Percentiles rank a stretch among this genome's conserved stretches.
phyloP scores from a whole-genome alignment of 2,113 vertebrate species.

The Lucifuga dentata region DNA sequence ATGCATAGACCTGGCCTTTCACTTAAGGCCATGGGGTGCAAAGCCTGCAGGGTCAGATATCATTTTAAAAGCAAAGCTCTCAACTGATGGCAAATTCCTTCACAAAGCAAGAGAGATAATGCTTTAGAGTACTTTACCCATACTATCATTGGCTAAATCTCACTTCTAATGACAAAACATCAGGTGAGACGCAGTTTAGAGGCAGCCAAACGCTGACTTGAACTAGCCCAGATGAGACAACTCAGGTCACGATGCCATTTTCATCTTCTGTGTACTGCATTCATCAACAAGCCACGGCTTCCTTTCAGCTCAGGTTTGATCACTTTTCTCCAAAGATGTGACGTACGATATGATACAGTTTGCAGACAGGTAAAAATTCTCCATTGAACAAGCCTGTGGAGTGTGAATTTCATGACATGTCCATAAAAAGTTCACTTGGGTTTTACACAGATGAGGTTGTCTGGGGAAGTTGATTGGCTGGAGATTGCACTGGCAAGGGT shows the following conservation, averaged over 20 bases:
- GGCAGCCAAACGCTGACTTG: conserved; percentile 17
- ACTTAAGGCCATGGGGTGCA: conserved; percentile 60
- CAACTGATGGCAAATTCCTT: conserved; percentile 65
- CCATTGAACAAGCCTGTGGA: conserved; percentile 42
- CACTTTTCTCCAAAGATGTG: conserved; percentile 9
- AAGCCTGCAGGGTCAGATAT: conserved; percentile 53
- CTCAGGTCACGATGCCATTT: not conserved
- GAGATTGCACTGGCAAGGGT: conserved; percentile 77
- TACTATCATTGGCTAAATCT: conserved; percentile 39
- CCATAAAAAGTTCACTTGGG: conserved; percentile 63
- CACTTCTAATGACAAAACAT: conserved; percentile 49
- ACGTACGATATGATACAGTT: conserved; percentile 22
- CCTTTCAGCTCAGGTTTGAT: not conserved
- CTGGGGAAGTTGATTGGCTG: conserved; percentile 73
- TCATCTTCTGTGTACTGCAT: not conserved
- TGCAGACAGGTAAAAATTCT: conserved; percentile 44
- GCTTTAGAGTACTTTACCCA: conserved; percentile 39
- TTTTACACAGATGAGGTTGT: conserved; percentile 76
- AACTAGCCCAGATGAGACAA: conserved; percentile 23
- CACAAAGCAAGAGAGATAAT: conserved; percentile 63
- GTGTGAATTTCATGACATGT: conserved; percentile 64
- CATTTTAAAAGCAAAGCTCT: conserved; percentile 71
- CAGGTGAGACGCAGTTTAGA: conserved; percentile 18
- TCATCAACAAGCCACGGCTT: not conserved
- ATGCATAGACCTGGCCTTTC: conserved; percentile 75